Percentiles rank a stretch among this genome's conserved stretches.
Conservation (phyloP, 2,888 invertebrate genomes). For the Melinaea marsaeus region DNA sequence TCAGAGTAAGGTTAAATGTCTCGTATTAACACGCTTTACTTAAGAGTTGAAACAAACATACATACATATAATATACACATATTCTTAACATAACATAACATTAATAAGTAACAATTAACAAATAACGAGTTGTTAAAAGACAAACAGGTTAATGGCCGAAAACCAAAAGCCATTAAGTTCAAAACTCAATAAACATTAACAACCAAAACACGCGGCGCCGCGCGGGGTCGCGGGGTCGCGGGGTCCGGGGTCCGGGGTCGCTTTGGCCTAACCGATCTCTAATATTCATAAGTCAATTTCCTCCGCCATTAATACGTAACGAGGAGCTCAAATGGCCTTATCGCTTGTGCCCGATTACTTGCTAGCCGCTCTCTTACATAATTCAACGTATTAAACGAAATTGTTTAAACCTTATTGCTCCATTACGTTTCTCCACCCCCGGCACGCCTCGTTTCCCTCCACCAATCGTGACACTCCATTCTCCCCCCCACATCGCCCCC, state of each 20-base stretch:
- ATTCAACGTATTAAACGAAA: constrained; percentile 80
- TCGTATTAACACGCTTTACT: no score
- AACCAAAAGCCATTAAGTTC: constrained; percentile 68
- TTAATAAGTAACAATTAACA: constrained; percentile 31
- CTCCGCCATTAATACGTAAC: constrained; percentile 78
- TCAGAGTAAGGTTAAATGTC: no score
- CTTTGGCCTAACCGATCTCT: constrained; percentile 74
- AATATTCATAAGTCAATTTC: constrained; percentile 79
- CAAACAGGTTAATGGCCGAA: constrained; percentile 68
- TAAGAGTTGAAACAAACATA: no score
- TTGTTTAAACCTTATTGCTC: constrained; percentile 80
- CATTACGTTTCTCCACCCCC: constrained; percentile 74
- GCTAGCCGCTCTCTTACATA: constrained; percentile 77
- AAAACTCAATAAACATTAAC: constrained; percentile 74
- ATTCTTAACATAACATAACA: constrained; percentile 12
- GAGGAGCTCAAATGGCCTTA: constrained; percentile 79
- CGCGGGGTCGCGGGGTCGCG: constrained; percentile 54
- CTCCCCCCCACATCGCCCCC: constrained; percentile 45
- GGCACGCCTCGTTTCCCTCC: constrained; percentile 70
- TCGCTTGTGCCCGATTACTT: constrained; percentile 78
- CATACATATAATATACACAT: no score
- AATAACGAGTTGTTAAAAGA: constrained; percentile 34
- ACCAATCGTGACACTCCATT: constrained; percentile 58
- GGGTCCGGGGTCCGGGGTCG: constrained; percentile 48
- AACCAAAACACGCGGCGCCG: constrained; percentile 69